Conservation (phyloP, 2,888 invertebrate genomes). For the Drosophila setosimentum region DNA sequence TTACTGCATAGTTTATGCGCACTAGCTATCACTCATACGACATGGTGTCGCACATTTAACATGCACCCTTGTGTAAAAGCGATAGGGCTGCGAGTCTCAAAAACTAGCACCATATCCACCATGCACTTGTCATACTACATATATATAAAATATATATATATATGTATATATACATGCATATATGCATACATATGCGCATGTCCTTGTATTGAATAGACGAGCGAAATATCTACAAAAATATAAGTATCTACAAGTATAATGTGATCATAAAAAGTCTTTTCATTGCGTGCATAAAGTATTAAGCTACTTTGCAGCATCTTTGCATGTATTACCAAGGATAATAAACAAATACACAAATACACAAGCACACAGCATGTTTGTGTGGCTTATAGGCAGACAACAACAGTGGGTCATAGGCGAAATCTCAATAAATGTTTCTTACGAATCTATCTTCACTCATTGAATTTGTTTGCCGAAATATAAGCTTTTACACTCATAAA, state of each 20-base stretch:
- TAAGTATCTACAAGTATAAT: constrained; percentile 81
- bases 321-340: constrained; percentile 79
- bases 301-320: constrained; percentile 83
- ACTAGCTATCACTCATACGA: constrained; percentile 77
- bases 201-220: constrained; percentile 64
- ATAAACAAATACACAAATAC: constrained; percentile 68
- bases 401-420: constrained; percentile 35
- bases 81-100: constrained; percentile 53
- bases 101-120: constrained; percentile 22
- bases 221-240: constrained; percentile 65
- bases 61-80: constrained; percentile 75
- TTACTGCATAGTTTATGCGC: constrained; percentile 82
- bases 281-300: constrained; percentile 82
- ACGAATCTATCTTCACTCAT: not conserved
- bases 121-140: constrained; percentile 18
- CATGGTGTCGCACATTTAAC: constrained; percentile 72
- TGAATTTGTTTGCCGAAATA: not conserved
- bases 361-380: constrained; percentile 9
- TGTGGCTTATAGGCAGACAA: constrained; percentile 28
- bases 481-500: not conserved
- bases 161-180: not conserved
- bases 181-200: constrained; percentile 12
- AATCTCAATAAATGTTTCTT: not conserved
- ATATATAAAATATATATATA: not conserved
- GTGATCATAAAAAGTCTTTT: constrained; percentile 83